Base-by-base conservation (phyloP, 2,113 vertebrate species). In the Lipotes vexillifer region DNA sequence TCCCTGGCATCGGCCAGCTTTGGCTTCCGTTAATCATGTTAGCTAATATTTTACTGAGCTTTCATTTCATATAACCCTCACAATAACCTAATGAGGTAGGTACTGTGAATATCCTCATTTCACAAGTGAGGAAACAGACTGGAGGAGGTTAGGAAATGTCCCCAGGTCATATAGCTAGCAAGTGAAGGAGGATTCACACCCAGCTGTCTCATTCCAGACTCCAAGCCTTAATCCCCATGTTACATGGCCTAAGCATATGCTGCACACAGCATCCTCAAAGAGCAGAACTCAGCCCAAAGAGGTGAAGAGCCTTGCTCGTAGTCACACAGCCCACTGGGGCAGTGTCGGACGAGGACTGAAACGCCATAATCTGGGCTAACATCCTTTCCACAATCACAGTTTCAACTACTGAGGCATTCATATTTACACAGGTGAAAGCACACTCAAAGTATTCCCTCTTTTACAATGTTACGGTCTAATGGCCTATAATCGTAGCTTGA, bases 21-120 rank as follows among this genome's bases (percentile, higher is more conserved):
- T 49, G 69, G 38, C 68, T 81, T 66, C 92, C 93, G 33, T 46
- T 63, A 78, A 75, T 65, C 80, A n/a, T 21, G 52, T 46, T 90
- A 83, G n/a, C 74, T 72, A 71, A 44, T 74, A 29, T 13, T 90
- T 55, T 65, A 31, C 87, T 18, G 38, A 31, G 44, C 44, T n/a
- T 25, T 74, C 77, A 61, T 71, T 65, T 55, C 90, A 66, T 31
- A n/a, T n/a, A 20, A 69, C 69, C 72, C 13, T 88, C 55, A 86
- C 77, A 77, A 23, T 49, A 55, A 75, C 44, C 41, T 5, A 1
- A 41, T 11, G 55, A 72, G n/a, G 49, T 2, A 81, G 72, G 46
- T 49, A 25, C 77, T 38, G 5, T 10, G 8, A 91, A 41, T 63
- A 41, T 49, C 44, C 5, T 33, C 31, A 36, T 27, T 78, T 86